These are phyloP conservation scores for Bugulina stolonifera DNA, from an alignment of 2,888 invertebrate species.

Conservation along the genomic window DNA sequence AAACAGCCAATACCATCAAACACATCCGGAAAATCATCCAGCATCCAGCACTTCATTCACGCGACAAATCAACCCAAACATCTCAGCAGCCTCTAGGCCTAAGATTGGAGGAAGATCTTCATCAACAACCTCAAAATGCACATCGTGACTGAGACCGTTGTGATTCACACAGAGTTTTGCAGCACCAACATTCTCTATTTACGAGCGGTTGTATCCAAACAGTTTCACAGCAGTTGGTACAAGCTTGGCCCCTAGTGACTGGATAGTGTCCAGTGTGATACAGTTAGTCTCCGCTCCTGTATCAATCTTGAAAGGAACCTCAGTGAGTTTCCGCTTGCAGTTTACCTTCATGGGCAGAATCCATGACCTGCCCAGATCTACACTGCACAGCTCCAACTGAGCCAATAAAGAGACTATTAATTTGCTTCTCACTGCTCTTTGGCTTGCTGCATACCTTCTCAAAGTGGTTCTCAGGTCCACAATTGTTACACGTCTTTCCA, in stretches of 20 bases:
- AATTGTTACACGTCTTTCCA: conserved; percentile 28
- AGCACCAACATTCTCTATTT: neutral
- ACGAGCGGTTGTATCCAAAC: neutral
- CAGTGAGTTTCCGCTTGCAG: neutral
- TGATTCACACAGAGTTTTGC: neutral
- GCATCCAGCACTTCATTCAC: neutral
- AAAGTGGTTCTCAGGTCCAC: conserved; percentile 28
- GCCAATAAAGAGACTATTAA: neutral
- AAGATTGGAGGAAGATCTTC: neutral
- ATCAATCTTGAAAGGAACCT: conserved; percentile 5
- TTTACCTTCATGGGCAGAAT: conserved; percentile 1
- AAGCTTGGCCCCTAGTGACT: neutral
- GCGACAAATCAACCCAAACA: conserved; percentile 24
- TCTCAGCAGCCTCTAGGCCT: conserved; percentile 3
- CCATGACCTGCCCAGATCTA: conserved; percentile 3
- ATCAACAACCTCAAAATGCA: conserved; percentile 27
- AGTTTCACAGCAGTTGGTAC: neutral
- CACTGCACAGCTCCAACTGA: neutral
- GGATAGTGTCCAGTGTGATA: neutral
- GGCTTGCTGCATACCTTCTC: conserved; percentile 18
- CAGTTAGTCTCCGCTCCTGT: conserved; percentile 1
- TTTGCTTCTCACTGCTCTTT: neutral
- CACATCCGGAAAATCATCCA: neutral
- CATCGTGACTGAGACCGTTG: neutral
- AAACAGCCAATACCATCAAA: conserved; percentile 16